Base-by-base conservation (phyloP, 2,888 invertebrate genomes). In the Periphyllus acericola region DNA sequence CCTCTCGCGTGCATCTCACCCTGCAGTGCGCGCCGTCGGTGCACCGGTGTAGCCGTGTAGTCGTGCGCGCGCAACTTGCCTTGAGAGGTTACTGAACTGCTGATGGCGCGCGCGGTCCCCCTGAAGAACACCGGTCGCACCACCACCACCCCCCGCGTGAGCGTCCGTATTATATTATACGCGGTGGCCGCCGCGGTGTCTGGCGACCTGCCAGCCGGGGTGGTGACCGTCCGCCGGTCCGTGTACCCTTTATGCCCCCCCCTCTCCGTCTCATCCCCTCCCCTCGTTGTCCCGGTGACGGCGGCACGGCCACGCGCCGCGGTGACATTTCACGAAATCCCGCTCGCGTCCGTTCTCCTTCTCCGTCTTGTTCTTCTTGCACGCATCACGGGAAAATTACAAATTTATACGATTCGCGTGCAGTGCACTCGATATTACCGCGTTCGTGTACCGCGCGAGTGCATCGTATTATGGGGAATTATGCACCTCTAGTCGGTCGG, bases 21-120 rank as follows among this genome's bases (percentile, higher is more conserved):
- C 72, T 80, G 80, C 86, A 80, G 79, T 19, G n/a, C 25, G 81
- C 34, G 74, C 9, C 75, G 75, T 5, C 60, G 40, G 36, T 60
- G 60, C 83, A 34, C 34, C 14, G 11, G 60, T 60, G 34, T 25
- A n/a, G n/a, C n/a, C n/a, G 55, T 34, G 78, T 78, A 14, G 14
- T 11, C 6, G 66, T 74, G 87, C 87, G 87, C 80, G 81, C 74
- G 74, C 81, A 72, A 74, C 80, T 87, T 32, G 87, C 87, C 87
- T 87, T 87, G 87, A 87, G 87, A 87, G 81, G 87, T 87, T 60
- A 87, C 66, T 87, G 87, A 87, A 87, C 87, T 87, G 81, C 74
- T 74, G 87, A 87, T 80, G 60, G 81, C 74, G 85, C 79, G 86
- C 79, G 46, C 86, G 87, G 87, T 81, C 74, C 80, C 87, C 80